These are phyloP conservation scores for Epistrophella euchroma DNA, from an alignment of 2,888 invertebrate species.

Conservation along the genomic window DNA sequence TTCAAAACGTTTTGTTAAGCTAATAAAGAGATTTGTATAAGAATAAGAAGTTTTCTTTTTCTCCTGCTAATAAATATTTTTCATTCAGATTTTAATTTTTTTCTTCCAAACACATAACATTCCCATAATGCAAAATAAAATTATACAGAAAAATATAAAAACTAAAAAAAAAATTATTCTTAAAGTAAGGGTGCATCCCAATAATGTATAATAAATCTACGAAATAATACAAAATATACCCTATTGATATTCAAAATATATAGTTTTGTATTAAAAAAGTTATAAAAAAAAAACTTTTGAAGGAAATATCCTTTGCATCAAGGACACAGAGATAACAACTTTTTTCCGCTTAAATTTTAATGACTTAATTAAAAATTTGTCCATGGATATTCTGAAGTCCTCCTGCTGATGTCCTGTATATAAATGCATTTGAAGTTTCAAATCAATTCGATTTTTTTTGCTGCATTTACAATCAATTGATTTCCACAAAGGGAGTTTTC, in stretches of 20 bases:
- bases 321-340: not conserved
- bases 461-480: not conserved
- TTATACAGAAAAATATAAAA: not conserved
- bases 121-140: not conserved
- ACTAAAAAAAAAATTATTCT: not conserved
- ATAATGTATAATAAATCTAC: not conserved
- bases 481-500: not conserved
- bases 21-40: no score
- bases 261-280: not conserved
- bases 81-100: no score
- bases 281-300: not conserved
- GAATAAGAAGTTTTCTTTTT: no score
- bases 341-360: constrained; percentile 12
- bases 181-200: not conserved
- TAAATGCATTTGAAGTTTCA: not conserved
- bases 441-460: not conserved
- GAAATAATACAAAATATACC: not conserved
- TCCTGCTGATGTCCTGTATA: not conserved
- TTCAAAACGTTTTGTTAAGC: no score
- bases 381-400: constrained; percentile 2
- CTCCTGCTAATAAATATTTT: no score
- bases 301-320: not conserved
- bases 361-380: constrained; percentile 27
- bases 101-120: not conserved
- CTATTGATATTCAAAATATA: not conserved